Percentiles rank a stretch among this genome's conserved stretches.
phyloP scores from a whole-genome alignment of 2,888 invertebrate species.

The Mesoligia furuncula region DNA sequence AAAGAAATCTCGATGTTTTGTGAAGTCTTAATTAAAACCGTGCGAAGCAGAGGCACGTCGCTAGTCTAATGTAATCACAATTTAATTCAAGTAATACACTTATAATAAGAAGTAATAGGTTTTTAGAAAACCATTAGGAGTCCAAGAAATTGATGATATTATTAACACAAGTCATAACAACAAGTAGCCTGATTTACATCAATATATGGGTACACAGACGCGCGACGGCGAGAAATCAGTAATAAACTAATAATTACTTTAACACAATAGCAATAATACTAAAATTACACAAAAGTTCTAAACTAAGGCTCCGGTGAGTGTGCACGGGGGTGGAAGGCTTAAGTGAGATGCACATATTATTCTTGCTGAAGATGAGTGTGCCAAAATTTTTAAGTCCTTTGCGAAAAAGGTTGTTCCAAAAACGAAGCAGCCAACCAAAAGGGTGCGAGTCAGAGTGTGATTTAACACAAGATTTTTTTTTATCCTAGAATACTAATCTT shows the following conservation, averaged over 20 bases:
- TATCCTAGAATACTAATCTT: background rate
- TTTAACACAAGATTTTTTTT: background rate
- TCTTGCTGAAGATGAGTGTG: too few species aligned
- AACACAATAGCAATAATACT: background rate
- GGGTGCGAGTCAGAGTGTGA: background rate
- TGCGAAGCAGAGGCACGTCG: background rate
- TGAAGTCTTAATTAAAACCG: background rate
- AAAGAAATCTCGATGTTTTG: conserved; percentile 9
- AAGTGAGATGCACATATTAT: background rate
- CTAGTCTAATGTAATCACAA: background rate
- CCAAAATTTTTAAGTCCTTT: background rate
- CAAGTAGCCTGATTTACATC: background rate
- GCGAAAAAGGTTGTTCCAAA: background rate
- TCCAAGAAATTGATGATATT: background rate
- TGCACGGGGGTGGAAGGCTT: background rate
- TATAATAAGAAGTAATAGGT: background rate
- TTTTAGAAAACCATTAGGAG: background rate
- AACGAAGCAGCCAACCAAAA: too few species aligned
- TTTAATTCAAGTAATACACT: background rate
- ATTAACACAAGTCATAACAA: background rate
- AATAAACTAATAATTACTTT: background rate
- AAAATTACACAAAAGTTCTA: background rate
- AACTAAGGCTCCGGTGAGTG: background rate
- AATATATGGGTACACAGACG: background rate
- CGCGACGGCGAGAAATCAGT: background rate